Base-by-base conservation (phyloP, 2,888 invertebrate genomes). In the Pteria penguin region DNA sequence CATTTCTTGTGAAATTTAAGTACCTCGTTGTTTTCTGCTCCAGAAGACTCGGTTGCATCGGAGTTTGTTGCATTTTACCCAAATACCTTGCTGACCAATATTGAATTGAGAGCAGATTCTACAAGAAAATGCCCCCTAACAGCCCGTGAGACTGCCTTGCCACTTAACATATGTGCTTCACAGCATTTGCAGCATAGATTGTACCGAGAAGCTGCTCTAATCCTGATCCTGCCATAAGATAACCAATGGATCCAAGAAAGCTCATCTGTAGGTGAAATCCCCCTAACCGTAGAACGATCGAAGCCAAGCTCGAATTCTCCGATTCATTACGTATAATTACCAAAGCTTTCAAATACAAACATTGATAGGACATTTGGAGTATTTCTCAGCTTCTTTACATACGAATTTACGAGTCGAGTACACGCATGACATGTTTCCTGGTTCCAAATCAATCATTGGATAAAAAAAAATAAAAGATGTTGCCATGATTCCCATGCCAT, bases 191-290 rank as follows among this genome's bases (percentile, higher is more conserved):
- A 26, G 83, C 81, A 78, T 81, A 85, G 31, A 83, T 76, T 45
- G 69, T 76, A 58, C 68, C 76, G n/a, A 85, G 62, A 5, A 85
- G 26, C 71, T 84, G 82, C 52, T 74, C 31, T 8, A 86, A 63
- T 14, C 81, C 84, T 65, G 83, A 79, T 8, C 73, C 66, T 29
- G 55, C 55, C 83, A 84, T 83, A 22, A 81, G 36, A 45, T 72
- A 60, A n/a, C 87, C 87, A 66, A 86, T 86, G 22, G 75, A 70
- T 27, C 85, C 84, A 55, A 86, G 61, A 60, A 82, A 87, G 63
- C 84, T 86, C 84, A 84, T 86, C 26, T 75, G 32, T n/a, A 77
- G 67, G 60, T 84, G 85, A 54, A 85, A 83, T 8, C 77, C 81
- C 52, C 84, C 80, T 14, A 85, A 71, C 5, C 79, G 57, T 14